Evolutionary conservation across 2,113 vertebrate species (phyloP).

Genomic region (Chlamydotis undulata): DNA sequence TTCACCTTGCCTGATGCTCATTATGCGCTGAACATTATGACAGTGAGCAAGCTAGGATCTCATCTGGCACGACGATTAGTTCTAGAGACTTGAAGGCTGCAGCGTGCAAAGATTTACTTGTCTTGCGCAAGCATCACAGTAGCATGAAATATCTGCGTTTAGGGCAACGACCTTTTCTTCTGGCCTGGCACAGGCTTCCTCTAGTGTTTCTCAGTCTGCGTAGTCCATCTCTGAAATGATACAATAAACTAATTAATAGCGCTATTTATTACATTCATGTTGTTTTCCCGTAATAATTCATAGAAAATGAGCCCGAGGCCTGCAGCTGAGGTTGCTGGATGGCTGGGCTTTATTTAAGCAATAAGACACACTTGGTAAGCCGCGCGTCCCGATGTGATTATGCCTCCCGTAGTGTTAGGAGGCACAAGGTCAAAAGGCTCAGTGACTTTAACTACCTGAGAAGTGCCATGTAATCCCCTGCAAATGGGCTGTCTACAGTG

Average conservation of each 20-base stretch:
- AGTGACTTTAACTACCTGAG: conserved; percentile 58
- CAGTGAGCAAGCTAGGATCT: not conserved
- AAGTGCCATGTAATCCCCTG: conserved; percentile 57
- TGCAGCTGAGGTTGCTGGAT: conserved; percentile 27
- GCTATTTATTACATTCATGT: conserved; percentile 49
- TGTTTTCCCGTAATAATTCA: conserved; percentile 22
- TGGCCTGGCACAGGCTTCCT: conserved; percentile 18
- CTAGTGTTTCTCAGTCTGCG: conserved; percentile 52
- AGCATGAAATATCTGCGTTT: conserved; percentile 52
- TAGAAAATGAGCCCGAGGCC: conserved; percentile 28
- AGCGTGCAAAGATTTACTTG: conserved; percentile 38
- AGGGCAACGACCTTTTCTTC: conserved; percentile 67
- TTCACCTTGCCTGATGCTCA: conserved; percentile 36
- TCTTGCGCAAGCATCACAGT: conserved; percentile 26
- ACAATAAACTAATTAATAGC: conserved; percentile 73
- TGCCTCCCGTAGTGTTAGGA: not conserved
- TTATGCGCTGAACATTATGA: not conserved
- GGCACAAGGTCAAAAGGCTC: conserved; percentile 58
- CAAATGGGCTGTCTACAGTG: conserved; percentile 41
- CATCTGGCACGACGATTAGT: conserved; percentile 15
- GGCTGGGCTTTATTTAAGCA: conserved; percentile 49
- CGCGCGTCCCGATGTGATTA: not conserved
- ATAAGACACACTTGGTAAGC: conserved; percentile 43
- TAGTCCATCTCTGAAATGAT: conserved; percentile 61
- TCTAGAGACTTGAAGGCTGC: not conserved